phyloP scores from a whole-genome alignment of 2,113 vertebrate genomes.

The Baryphthengus martii region DNA sequence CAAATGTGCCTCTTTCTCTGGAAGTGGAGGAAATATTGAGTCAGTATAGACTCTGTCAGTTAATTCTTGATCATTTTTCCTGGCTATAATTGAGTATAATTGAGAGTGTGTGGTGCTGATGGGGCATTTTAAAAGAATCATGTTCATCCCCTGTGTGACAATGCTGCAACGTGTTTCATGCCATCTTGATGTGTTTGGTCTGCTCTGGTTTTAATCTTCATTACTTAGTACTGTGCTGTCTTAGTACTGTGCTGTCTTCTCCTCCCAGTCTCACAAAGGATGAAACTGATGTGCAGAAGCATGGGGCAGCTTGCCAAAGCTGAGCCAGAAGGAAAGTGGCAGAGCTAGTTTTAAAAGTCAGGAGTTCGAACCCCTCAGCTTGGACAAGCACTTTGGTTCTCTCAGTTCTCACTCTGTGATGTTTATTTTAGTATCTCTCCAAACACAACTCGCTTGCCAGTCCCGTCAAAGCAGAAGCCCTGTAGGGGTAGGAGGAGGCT shows the following conservation, averaged over 20 bases:
- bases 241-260: neutral
- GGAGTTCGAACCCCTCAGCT: neutral
- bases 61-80: neutral
- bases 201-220: neutral
- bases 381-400: accelerated
- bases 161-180: neutral
- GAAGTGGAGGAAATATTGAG: neutral
- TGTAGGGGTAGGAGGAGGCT: neutral
- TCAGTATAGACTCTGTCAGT: neutral
- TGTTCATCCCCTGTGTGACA: neutral
- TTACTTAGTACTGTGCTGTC: neutral
- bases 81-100: neutral
- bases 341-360: neutral
- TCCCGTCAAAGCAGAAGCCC: neutral
- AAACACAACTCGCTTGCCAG: neutral
- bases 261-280: neutral
- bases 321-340: neutral
- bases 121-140: neutral
- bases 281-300: neutral
- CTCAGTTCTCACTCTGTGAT: accelerated
- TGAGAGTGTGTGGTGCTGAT: neutral
- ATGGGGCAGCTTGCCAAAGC: neutral
- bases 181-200: neutral
- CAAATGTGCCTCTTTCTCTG: neutral
- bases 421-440: neutral